Evolutionary conservation across 23 tunicate species (phyloP), one percentile per base, ranked within the genome.

Genomic region (Ascidia mentula): DNA sequence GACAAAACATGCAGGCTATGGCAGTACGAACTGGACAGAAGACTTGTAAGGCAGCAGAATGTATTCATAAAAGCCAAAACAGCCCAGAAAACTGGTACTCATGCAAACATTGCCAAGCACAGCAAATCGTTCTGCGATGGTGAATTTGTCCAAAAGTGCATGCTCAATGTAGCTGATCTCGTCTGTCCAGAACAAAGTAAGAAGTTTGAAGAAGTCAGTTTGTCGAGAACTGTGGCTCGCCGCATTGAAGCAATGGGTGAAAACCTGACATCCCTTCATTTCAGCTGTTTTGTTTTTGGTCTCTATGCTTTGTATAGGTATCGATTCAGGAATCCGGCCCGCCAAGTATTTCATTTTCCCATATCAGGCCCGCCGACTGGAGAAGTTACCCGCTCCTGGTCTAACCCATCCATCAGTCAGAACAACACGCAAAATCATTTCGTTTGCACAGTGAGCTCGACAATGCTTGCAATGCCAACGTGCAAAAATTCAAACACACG

Each of bases 151-250:
- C 15, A 70, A 70, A 70, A 70, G 30, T 70, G 74, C 32, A 70
- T 70, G 74, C 74, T 70, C 32, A 26, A 70, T 70, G 74, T 70
- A 30, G 74, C 74, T 70, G 74, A 24, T 70, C 79, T 30, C 77
- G 88, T 78, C 88, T 88, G 88, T 82, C 88, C 93, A 77, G 46
- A 88, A 83, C 78, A 70, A 34, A 85, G 89, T 79, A 65, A 85
- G 85, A 85, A 85, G 85, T 85, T 85, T 80, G 72, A 82, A 82
- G 85, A 79, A 85, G 84, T 85, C 59, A 85, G 89, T 85, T 85
- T 85, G 77, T 85, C 84, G 72, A 86, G 85, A 88, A 83, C 93
- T 59, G 93, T 83, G 83, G 88, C 88, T 88, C 93, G 93, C 93
- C 93, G 83, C 93, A 77, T 88, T 88, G 73, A 88, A 88, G 88